Evolutionary conservation across 92 coral and sea anemone species (phyloP), one percentile per base, ranked within the genome.

Genomic region (Nematostella vectensis): DNA sequence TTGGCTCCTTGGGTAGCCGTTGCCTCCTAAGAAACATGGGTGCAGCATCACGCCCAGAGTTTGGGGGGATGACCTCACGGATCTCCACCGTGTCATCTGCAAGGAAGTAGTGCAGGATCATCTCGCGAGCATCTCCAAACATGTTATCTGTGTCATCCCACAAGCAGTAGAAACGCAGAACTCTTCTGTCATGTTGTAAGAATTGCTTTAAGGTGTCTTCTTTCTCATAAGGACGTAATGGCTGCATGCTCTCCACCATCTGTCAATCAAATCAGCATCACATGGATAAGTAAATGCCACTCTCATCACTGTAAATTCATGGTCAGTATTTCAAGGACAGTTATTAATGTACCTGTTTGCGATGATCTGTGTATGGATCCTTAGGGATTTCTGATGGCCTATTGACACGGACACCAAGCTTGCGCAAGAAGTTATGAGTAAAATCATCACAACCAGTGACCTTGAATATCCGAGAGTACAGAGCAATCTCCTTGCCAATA

Each of bases 161-260:
- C 54, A 89, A 29, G 68, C 97, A 89, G 62, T 62, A 89, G 54
- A 85, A 89, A 2, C 97, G 86, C 57, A 89, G 53, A 44, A 89
- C 97, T 50, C 81, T 67, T 11, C 95, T 80, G 55, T 89, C 97
- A 64, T 85, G 80, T 31, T 81, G 95, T 22, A 91, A 77, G 54
- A 91, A 91, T 79, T 91, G 98, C 47, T 78, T 85, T 18, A 91
- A 76, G 29, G 98, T 85, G 64, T 91, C 98, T 53, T 91, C 95
- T 48, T 86, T 91, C 59, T 91, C 98, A 61, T 91, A 91, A 0
- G 98, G 98, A 53, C 98, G 78, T 57, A 91, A 55, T 11, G 95
- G 98, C 54, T 91, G 98, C 98, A 91, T 91, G 37, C 98, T 85
- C 59, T 85, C 98, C 25, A 73, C 80, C 84, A 80, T 62, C 98